phyloP scores from a whole-genome alignment of 2,113 vertebrate genomes.

The Irena cyanogastra region DNA sequence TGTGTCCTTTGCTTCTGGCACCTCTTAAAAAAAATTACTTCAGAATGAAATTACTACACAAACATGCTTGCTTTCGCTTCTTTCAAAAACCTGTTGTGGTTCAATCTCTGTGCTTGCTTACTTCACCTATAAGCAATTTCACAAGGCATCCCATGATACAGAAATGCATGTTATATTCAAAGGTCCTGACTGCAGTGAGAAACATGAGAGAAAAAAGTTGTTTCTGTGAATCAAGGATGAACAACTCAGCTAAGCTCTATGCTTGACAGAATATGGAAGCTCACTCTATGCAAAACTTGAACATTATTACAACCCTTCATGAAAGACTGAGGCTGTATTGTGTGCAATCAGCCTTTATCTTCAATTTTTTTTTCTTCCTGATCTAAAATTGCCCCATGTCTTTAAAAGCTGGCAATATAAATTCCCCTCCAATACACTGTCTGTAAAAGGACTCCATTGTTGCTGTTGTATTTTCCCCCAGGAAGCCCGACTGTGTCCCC shows the following conservation, averaged over 20 bases:
- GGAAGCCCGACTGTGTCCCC: not conserved
- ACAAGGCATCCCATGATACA: not conserved
- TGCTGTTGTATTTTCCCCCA: not conserved
- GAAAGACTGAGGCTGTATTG: not conserved
- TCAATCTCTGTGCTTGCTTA: not conserved
- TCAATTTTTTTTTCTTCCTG: not conserved
- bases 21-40: not conserved
- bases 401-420: not conserved
- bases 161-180: not conserved
- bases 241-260: not conserved
- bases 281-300: not conserved
- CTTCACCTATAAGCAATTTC: not conserved
- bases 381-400: not conserved
- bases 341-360: not conserved
- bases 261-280: not conserved
- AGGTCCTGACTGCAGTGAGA: not conserved
- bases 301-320: not conserved
- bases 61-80: not conserved
- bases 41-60: not conserved
- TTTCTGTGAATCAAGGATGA: not conserved
- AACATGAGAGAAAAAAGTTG: not conserved
- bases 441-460: not conserved
- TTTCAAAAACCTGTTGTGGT: not conserved
- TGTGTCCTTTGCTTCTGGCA: not conserved
- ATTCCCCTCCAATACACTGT: fast-evolving